Evolutionary conservation across 53 echinoderm and acorn worm genomes (phyloP).

Genomic region (Astropecten irregularis): DNA sequence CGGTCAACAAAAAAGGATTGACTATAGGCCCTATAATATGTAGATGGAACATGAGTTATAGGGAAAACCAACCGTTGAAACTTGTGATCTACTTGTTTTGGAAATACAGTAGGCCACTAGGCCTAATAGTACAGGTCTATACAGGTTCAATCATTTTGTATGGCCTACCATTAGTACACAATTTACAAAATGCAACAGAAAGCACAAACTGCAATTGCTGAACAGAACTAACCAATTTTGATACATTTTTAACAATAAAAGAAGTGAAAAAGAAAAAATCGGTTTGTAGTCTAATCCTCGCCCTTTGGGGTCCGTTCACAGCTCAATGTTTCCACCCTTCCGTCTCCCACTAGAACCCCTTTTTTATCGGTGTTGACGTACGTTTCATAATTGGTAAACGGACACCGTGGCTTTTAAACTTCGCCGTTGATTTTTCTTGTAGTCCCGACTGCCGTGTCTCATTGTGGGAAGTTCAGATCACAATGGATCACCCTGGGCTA

Average conservation of each 20-base stretch:
- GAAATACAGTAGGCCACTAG: too few relatives aligned
- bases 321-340: neutral
- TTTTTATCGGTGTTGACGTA: conserved; percentile 4
- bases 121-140: too few relatives aligned
- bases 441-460: neutral
- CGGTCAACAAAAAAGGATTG: too few relatives aligned
- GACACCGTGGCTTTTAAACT: conserved; percentile 45
- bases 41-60: too few relatives aligned
- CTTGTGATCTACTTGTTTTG: too few relatives aligned
- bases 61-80: too few relatives aligned
- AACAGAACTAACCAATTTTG: conserved; percentile 29
- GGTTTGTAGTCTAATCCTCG: conserved; percentile 4
- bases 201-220: too few relatives aligned
- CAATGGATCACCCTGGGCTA: neutral
- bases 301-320: neutral
- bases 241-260: conserved; percentile 11
- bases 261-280: too few relatives aligned
- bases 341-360: neutral
- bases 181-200: too few relatives aligned
- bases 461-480: neutral
- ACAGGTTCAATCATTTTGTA: too few relatives aligned
- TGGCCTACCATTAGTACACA: too few relatives aligned
- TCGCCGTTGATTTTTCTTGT: neutral
- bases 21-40: too few relatives aligned
- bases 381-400: conserved; percentile 32